These are phyloP conservation scores for Cabera pusaria DNA, from an alignment of 2,888 invertebrate species.

Conservation along the genomic window DNA sequence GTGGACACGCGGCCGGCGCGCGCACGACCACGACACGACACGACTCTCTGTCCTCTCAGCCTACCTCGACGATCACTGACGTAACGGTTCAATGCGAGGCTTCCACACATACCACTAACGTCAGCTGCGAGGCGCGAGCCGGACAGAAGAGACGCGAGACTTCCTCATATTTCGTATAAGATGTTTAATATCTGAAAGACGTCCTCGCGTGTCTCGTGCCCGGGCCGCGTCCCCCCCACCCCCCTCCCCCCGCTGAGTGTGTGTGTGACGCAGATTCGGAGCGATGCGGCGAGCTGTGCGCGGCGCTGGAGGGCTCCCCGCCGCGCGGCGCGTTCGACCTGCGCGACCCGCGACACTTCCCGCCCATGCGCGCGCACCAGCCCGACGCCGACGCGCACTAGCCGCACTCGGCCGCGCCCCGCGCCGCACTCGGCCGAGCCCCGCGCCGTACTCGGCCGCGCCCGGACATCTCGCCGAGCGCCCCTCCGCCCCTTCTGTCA, in stretches of 20 bases:
- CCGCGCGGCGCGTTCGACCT: slow-evolving; percentile 88
- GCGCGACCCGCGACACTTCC: slow-evolving; percentile 92
- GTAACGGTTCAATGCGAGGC: no score
- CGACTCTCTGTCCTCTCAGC: no score
- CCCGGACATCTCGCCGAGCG: background rate
- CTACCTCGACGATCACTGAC: no score
- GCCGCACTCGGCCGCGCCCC: slow-evolving; percentile 28
- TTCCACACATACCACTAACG: no score
- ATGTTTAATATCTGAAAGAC: no score
- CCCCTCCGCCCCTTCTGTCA: background rate
- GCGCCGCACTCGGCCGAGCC: slow-evolving; percentile 18
- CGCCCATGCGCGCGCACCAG: slow-evolving; percentile 82
- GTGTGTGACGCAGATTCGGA: slow-evolving; percentile 84
- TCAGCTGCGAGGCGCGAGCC: no score
- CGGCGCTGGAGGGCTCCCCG: slow-evolving; percentile 86
- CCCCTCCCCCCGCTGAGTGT: background rate
- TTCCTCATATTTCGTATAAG: no score
- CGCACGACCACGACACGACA: no score
- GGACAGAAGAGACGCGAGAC: no score
- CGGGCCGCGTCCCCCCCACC: slow-evolving; percentile 1
- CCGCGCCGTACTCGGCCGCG: slow-evolving; percentile 1
- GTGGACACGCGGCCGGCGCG: no score
- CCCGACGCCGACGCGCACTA: slow-evolving; percentile 21
- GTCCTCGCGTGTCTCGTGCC: no score
- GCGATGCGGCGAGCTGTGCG: slow-evolving; percentile 88